phyloP scores from a whole-genome alignment of 1,140 invertebrate species.

The Leptinotarsa lineolata region DNA sequence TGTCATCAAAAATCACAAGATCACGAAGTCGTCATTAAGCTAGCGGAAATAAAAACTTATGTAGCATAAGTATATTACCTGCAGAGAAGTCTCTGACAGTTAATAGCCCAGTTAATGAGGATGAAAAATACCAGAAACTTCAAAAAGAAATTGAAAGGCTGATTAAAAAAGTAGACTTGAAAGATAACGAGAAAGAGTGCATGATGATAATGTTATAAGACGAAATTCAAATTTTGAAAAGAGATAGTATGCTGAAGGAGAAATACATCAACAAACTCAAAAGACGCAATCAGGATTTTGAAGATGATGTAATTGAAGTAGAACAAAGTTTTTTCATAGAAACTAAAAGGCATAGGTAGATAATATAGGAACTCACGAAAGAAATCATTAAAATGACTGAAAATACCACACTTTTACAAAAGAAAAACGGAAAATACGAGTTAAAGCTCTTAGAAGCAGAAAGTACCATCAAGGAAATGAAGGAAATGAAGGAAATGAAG shows the following conservation, averaged over 20 bases:
- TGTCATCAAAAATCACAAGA: background rate
- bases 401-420: slow-evolving; percentile 2
- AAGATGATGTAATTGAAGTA: slow-evolving; percentile 8
- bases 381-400: slow-evolving; percentile 4
- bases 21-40: background rate
- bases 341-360: background rate
- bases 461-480: slow-evolving; percentile 1
- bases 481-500: background rate
- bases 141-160: background rate
- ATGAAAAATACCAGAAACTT: slow-evolving; percentile 2
- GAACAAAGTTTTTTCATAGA: slow-evolving; percentile 1
- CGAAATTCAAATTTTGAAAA: slow-evolving; percentile 6
- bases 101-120: background rate
- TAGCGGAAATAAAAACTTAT: background rate
- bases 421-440: background rate
- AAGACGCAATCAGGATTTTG: slow-evolving; percentile 10
- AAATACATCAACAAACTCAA: slow-evolving; percentile 2
- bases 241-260: background rate
- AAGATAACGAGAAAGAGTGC: slow-evolving; percentile 5
- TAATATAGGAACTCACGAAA: background rate
- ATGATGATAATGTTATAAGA: background rate
- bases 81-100: background rate
- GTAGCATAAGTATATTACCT: background rate
- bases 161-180: background rate
- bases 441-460: background rate